Evolutionary conservation across 2,113 vertebrate species (phyloP), one percentile per base, ranked within the genome.

Genomic region (Hemichromis elongatus): DNA sequence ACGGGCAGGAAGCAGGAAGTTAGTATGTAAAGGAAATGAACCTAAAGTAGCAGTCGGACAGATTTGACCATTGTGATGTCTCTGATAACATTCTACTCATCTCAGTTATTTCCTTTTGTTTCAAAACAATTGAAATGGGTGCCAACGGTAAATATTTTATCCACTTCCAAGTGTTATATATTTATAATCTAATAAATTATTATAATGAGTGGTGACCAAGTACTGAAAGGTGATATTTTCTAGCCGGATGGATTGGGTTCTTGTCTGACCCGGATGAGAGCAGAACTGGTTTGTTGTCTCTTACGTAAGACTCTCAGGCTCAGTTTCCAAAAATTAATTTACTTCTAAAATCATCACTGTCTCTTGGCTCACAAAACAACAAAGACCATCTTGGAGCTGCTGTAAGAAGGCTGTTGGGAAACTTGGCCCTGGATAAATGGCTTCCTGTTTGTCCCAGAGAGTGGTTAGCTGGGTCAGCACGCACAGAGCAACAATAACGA

Each of bases 381-480:
- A 94, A 88, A 91, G 81, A 21, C 33, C 82, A 91, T 91, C 53
- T 83, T 82, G 75, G 89, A 86, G 85, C 89, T 82, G 50, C 66
- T 81, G 28, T 77, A 89, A 86, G 83, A 79, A 92, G 85, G 79
- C 81, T 86, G 86, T 88, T 16, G 68, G 86, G 55, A 84, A 84
- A 91, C 57, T 92, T 92, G 94, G 93, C 92, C 52, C 26, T 6
- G 75, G 86, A 92, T 94, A 92, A 95, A 95, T 91, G 90, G 88
- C 83, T 88, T 93, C 85, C 90, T 94, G 92, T 95, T 92, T 89
- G 85, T 90, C 83, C 75, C 78, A 24, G 88, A 85, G 84, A 88
- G 85, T 5, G 40, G 77, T 88, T 89, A 78, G 90, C 84, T 81
- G 86, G 89, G 93, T 93, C 88, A 92, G 75, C 83, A 82, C 77